Conservation (phyloP, 2,113 vertebrate species). For the Rhodinocichla rosea region DNA sequence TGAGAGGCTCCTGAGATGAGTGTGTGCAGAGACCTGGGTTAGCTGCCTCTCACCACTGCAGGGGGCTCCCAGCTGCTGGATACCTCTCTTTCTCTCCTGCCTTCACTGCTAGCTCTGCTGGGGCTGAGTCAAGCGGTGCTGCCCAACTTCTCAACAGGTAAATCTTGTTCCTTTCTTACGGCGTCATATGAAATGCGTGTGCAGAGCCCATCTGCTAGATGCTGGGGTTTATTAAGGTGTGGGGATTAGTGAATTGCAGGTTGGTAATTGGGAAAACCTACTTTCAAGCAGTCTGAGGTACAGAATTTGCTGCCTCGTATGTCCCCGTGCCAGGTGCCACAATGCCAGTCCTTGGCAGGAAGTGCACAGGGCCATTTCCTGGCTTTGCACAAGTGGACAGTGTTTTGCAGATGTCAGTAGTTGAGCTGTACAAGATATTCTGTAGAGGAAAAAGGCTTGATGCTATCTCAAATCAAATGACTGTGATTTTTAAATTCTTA, state of each 20-base stretch:
- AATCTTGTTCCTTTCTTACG: neutral
- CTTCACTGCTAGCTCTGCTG: neutral
- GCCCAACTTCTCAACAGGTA: slow-evolving; percentile 49
- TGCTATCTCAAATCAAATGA: neutral
- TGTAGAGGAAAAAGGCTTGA: neutral
- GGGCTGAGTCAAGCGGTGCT: neutral
- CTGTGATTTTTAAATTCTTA: neutral
- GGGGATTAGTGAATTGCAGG: neutral
- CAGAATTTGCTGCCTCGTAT: accelerated
- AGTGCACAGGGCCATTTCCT: neutral
- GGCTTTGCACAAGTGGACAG: neutral
- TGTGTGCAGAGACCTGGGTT: neutral
- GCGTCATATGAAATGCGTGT: accelerated
- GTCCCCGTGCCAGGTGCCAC: neutral
- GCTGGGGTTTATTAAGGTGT: neutral
- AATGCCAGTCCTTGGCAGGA: neutral
- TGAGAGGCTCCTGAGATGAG: slow-evolving; percentile 27
- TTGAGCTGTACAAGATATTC: neutral
- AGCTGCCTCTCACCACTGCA: neutral
- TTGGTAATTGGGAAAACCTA: neutral
- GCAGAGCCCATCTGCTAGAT: neutral
- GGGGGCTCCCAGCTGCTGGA: neutral
- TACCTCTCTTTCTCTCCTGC: neutral
- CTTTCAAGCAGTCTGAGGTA: neutral
- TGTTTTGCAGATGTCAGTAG: neutral